Conservation (phyloP, 2,797 vertebrate species). For the Sciurus carolinensis region DNA sequence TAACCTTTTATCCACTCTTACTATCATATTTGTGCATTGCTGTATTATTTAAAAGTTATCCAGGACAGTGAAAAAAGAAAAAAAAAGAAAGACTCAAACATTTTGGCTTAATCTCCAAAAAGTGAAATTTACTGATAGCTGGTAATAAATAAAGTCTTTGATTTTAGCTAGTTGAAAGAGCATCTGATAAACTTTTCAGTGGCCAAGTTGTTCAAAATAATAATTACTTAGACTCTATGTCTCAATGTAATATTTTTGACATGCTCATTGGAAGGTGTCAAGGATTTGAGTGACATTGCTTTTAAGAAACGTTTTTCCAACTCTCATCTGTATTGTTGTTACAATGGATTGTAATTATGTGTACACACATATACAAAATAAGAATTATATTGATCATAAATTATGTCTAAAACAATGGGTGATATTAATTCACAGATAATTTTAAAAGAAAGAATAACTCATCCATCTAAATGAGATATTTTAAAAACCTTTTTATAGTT, state of each 20-base stretch:
- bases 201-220: background rate
- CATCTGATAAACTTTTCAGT: background rate
- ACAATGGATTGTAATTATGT: background rate
- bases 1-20: background rate
- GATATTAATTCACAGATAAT: background rate
- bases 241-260: background rate
- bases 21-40: background rate
- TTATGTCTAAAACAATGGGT: background rate
- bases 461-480: background rate
- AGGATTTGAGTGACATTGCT: background rate
- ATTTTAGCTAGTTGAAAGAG: background rate
- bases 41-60: background rate
- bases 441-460: background rate
- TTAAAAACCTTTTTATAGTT: background rate
- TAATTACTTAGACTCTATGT: background rate
- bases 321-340: background rate
- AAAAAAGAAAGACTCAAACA: background rate
- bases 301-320: background rate
- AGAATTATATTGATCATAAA: background rate
- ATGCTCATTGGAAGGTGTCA: background rate
- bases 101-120: background rate
- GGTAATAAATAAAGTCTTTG: background rate
- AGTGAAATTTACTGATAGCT: background rate
- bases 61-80: background rate
- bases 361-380: background rate